These are phyloP conservation scores for Pionites leucogaster DNA, from an alignment of 2,113 vertebrate genomes.

Conservation along the genomic window DNA sequence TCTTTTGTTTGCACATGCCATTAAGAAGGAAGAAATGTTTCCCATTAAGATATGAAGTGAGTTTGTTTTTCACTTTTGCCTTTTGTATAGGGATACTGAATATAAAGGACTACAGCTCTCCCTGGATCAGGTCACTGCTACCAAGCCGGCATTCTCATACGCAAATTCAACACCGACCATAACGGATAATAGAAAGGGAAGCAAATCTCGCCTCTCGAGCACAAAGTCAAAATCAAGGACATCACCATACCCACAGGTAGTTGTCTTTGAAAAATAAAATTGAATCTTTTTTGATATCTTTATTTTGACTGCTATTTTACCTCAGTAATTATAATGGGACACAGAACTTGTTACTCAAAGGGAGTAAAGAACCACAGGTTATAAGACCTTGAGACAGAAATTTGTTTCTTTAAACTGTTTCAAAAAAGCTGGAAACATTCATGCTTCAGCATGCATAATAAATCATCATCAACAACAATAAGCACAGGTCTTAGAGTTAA, in stretches of 20 bases:
- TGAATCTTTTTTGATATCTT: background rate
- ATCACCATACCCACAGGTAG: slow-evolving; percentile 94
- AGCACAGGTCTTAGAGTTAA: background rate
- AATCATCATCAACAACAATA: slow-evolving; percentile 6
- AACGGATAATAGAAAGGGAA: slow-evolving; percentile 83
- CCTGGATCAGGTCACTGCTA: slow-evolving; percentile 90
- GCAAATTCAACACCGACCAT: slow-evolving; percentile 80
- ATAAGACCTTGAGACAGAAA: background rate
- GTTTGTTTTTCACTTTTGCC: slow-evolving; percentile 57
- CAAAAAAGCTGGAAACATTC: slow-evolving; percentile 2
- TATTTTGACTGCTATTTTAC: slow-evolving; percentile 17
- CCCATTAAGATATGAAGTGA: slow-evolving; percentile 7
- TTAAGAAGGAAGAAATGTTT: slow-evolving; percentile 20
- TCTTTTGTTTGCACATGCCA: background rate
- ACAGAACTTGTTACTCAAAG: background rate
- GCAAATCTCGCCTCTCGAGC: slow-evolving; percentile 82
- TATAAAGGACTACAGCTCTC: slow-evolving; percentile 97
- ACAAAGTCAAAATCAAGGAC: slow-evolving; percentile 90
- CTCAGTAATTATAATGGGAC: background rate
- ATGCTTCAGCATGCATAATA: background rate
- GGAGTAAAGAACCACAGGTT: background rate
- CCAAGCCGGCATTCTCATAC: slow-evolving; percentile 87
- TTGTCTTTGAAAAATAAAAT: background rate
- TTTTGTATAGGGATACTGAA: slow-evolving; percentile 88
- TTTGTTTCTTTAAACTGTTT: slow-evolving; percentile 8